Conservation (phyloP, 2,888 invertebrate genomes). For the Ernsta delagoae region DNA sequence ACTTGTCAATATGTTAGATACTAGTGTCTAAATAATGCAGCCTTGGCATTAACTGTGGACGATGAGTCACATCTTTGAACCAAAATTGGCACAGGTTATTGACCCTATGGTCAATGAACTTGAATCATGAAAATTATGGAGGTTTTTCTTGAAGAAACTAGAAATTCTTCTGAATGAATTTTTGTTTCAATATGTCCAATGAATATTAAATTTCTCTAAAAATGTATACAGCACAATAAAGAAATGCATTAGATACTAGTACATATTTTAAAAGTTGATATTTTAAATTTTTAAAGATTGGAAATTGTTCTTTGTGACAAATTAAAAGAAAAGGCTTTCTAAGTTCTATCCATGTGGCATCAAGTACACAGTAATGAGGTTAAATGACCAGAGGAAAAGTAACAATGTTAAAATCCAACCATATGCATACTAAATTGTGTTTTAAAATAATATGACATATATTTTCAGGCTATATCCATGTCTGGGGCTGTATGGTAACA, state of each 20-base stretch:
- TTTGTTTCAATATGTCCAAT: no score
- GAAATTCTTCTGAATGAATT: background rate
- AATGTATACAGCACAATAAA: no score
- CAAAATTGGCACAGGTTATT: slow-evolving; percentile 58
- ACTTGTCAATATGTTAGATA: slow-evolving; percentile 10
- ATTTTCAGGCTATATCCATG: background rate
- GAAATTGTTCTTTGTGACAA: no score
- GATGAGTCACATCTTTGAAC: slow-evolving; percentile 59
- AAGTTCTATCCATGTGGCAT: no score
- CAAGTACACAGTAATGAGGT: background rate
- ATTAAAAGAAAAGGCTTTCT: no score
- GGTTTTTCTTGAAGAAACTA: background rate
- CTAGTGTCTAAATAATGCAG: slow-evolving; percentile 45
- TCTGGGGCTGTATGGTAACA: background rate
- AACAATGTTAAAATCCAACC: background rate
- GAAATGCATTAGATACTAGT: no score
- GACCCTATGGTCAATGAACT: slow-evolving; percentile 61
- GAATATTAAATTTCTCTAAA: no score
- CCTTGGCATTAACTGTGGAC: slow-evolving; percentile 58
- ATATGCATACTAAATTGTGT: no score
- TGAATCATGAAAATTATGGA: slow-evolving; percentile 9
- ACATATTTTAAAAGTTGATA: no score
- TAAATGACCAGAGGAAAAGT: background rate
- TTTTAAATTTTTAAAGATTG: no score
- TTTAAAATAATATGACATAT: background rate